Evolutionary conservation across 2,797 vertebrate species (phyloP), one percentile per base, ranked within the genome.

Genomic region (Hoplostethus mediterraneus): DNA sequence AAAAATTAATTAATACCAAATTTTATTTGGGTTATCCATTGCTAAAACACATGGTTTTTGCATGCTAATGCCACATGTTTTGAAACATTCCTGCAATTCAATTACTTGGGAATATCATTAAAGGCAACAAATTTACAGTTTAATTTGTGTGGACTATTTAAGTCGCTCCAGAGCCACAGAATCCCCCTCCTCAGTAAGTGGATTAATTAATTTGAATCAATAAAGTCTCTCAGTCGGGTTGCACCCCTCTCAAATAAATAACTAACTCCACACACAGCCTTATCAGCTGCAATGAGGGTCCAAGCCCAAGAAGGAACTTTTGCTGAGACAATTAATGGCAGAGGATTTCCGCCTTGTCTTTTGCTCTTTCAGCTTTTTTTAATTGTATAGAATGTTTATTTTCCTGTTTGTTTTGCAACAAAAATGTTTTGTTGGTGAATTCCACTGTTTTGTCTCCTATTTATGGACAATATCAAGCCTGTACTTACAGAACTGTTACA

Each of bases 201-300:
- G 93, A 95, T 95, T 94, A 94, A 95, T 95, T 95, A 93, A 95
- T 94, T 93, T 94, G 84, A 94, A 95, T 95, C 93, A 95, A 94
- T 94, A 94, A 93, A 91, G 84, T 92, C 86, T 90, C 85, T 91
- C 86, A 89, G 90, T 90, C 68, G 76, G 79, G 82, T 83, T 89
- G 82, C 80, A 86, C 83, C 70, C 77, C 72, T 79, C 87, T 77
- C 69, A 67, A 74, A 87, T 84, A 83, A 88, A 85, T 69, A 88
- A 90, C 82, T 72, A 89, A 89, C 80, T 81, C 73, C 44, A 78
- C 72, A 90, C 77, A 83, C 88, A 85, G 87, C 75, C 82, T 91
- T 92, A 92, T 94, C 92, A 87, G 84, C 80, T 56, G 61, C 86
- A 83, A 61, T 44, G 74, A 71, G 88, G 82, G 89, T 91, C 84